These are phyloP conservation scores for Labrus mixtus DNA, from an alignment of 2,113 vertebrate species.

Conservation along the genomic window DNA sequence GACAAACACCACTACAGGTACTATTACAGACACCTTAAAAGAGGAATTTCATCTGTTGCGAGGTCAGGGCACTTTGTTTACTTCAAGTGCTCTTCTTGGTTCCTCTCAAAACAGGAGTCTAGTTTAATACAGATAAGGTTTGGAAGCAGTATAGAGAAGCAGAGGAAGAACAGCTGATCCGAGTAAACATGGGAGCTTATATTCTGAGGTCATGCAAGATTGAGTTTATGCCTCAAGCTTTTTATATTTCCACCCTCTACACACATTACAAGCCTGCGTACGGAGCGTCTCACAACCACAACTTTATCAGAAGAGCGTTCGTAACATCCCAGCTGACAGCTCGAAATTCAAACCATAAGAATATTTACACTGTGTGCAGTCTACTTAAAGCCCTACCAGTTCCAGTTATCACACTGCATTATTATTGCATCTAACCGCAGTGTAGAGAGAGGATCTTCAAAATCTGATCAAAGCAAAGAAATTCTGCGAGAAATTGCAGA, in stretches of 20 bases:
- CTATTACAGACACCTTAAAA: neutral
- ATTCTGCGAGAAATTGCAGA: constrained; percentile 41
- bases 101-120: constrained; percentile 8
- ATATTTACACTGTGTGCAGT: constrained; percentile 31
- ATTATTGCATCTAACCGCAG: constrained; percentile 32
- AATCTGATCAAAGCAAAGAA: constrained; percentile 65
- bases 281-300: neutral
- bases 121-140: constrained; percentile 19
- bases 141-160: neutral
- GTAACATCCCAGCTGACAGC: constrained; percentile 4
- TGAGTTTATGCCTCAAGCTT: neutral
- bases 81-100: neutral
- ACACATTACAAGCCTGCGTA: neutral
- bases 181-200: constrained; percentile 10
- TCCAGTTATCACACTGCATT: constrained; percentile 50
- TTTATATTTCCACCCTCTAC: neutral
- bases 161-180: constrained; percentile 12
- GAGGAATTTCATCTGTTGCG: neutral
- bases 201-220: constrained; percentile 17
- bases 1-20: neutral
- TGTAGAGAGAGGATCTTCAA: constrained; percentile 33
- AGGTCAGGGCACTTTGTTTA: constrained; percentile 21
- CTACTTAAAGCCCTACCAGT: constrained; percentile 45
- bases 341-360: constrained; percentile 19
- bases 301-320: neutral